These are phyloP conservation scores for Chloropsis cyanopogon DNA, from an alignment of 2,113 vertebrate species.

Conservation along the genomic window DNA sequence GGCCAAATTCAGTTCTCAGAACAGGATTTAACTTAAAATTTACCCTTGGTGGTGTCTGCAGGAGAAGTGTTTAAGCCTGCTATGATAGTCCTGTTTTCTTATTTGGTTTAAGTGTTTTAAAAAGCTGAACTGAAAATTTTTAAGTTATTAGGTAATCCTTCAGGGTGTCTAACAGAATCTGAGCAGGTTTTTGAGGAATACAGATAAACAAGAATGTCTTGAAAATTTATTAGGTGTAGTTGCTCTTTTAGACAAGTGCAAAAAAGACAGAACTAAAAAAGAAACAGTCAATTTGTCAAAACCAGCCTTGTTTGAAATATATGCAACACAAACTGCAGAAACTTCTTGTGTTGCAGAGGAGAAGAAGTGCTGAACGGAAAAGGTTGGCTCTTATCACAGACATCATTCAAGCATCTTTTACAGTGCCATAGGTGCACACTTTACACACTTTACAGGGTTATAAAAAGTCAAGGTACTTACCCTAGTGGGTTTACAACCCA, in stretches of 20 bases:
- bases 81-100: not conserved
- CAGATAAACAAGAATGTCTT: not conserved
- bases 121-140: slow-evolving; percentile 4
- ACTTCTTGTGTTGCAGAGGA: slow-evolving; percentile 19
- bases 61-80: not conserved
- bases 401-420: slow-evolving; percentile 49
- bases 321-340: slow-evolving; percentile 21
- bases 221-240: not conserved
- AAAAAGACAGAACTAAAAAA: slow-evolving; percentile 31
- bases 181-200: slow-evolving; percentile 1
- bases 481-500: slow-evolving; percentile 35
- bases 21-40: not conserved
- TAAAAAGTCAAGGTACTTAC: slow-evolving; percentile 55
- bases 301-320: slow-evolving; percentile 53
- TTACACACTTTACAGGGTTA: slow-evolving; percentile 38
- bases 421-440: slow-evolving; percentile 28
- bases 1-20: not conserved
- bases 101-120: not conserved
- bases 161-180: not conserved
- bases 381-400: slow-evolving; percentile 27
- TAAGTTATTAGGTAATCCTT: not conserved
- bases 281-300: slow-evolving; percentile 25
- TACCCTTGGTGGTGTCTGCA: not conserved
- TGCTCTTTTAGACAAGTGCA: not conserved
- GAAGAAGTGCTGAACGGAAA: slow-evolving; percentile 8